These are phyloP conservation scores for Turritopsis dohrnii DNA, from an alignment of 30 jellyfish, hydroid and myxozoan species.

Conservation along the genomic window DNA sequence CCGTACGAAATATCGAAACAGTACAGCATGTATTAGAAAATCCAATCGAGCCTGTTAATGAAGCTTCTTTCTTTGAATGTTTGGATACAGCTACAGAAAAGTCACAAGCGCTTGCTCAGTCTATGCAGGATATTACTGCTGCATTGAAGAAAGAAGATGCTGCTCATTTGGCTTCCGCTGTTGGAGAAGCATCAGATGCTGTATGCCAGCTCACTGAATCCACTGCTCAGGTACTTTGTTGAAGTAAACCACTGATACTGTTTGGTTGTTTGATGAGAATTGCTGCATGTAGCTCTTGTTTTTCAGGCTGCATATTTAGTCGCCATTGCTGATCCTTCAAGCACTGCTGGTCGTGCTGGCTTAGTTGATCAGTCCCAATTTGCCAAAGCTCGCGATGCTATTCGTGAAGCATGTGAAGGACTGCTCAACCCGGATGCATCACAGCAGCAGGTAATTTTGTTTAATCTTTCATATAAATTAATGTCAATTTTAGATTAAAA, in stretches of 20 bases:
- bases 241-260: background rate
- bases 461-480: background rate
- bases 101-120: constrained; percentile 75
- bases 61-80: constrained; percentile 91
- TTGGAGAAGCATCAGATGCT: constrained; percentile 87
- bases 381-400: constrained; percentile 94
- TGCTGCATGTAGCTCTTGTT: background rate
- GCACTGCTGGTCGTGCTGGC: constrained; percentile 97
- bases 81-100: constrained; percentile 87
- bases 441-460: constrained; percentile 78
- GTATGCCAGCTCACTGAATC: constrained; percentile 94
- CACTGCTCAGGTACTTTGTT: constrained; percentile 78
- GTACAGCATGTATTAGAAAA: constrained; percentile 81
- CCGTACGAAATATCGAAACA: constrained; percentile 84
- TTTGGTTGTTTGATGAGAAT: background rate
- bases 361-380: constrained; percentile 96
- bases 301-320: constrained; percentile 89
- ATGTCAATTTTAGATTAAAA: background rate
- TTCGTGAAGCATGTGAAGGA: constrained; percentile 83
- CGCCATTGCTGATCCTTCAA: constrained; percentile 96
- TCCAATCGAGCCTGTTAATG: constrained; percentile 92
- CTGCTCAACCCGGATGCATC: constrained; percentile 64
- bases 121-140: constrained; percentile 75
- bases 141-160: constrained; percentile 85
- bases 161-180: constrained; percentile 72